Evolutionary conservation across 2,113 vertebrate species (phyloP).

Genomic region (Perccottus glenii): DNA sequence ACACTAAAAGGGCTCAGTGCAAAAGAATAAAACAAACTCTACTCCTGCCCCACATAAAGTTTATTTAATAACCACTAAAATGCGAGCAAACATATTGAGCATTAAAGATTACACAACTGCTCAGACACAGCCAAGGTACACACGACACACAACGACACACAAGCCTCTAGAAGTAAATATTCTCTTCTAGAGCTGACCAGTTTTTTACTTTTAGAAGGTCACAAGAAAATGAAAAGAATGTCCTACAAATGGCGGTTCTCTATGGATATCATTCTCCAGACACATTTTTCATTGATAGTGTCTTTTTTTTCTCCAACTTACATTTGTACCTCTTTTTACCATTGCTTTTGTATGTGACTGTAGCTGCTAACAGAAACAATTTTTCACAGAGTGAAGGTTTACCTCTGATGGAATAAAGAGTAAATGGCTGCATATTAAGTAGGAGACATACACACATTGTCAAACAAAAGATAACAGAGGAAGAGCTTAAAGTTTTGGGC

Average conservation of each 20-base stretch:
- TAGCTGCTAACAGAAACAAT: background rate
- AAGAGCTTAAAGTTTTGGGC: background rate
- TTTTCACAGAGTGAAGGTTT: background rate
- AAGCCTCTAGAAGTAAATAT: too few species aligned
- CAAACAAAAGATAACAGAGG: background rate
- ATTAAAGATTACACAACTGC: slow-evolving; percentile 30
- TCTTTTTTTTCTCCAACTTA: too few species aligned
- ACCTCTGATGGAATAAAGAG: background rate
- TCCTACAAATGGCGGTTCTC: too few species aligned
- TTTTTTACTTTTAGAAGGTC: too few species aligned
- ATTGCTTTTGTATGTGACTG: background rate
- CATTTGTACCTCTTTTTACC: too few species aligned
- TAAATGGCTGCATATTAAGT: background rate
- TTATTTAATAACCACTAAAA: slow-evolving; percentile 48
- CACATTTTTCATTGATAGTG: too few species aligned
- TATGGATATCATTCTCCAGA: too few species aligned
- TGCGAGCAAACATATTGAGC: slow-evolving; percentile 19
- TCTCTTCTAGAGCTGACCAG: too few species aligned
- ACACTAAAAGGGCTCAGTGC: slow-evolving; percentile 12
- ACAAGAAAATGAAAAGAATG: too few species aligned
- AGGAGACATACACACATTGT: background rate
- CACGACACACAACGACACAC: slow-evolving; percentile 5
- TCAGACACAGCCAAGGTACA: slow-evolving; percentile 30
- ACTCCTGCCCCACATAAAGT: slow-evolving; percentile 30
- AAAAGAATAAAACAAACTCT: slow-evolving; percentile 37